These are phyloP conservation scores for Clepsis dumicolana DNA, from an alignment of 2,888 invertebrate genomes.

Conservation along the genomic window DNA sequence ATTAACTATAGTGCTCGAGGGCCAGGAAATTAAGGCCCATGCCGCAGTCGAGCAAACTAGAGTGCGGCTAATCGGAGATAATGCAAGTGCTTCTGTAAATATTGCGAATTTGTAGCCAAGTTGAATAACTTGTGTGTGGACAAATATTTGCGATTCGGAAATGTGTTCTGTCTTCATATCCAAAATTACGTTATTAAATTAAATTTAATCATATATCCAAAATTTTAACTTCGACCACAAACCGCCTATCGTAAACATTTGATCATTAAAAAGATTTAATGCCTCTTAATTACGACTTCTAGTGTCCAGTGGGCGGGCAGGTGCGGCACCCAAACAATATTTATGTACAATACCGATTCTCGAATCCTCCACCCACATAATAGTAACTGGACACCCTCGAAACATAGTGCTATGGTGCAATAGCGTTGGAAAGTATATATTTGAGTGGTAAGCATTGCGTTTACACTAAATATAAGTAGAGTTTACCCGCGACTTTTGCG, in stretches of 20 bases:
- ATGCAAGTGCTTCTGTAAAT: not conserved
- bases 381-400: constrained; percentile 20
- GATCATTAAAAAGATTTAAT: constrained; percentile 8
- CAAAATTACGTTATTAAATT: no score
- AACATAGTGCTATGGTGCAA: not conserved
- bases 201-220: no score
- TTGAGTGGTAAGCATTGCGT: not conserved
- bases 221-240: not conserved
- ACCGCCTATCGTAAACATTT: not conserved
- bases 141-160: no score
- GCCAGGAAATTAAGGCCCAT: constrained; percentile 8
- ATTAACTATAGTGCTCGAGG: constrained; percentile 30
- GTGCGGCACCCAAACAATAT: constrained; percentile 17
- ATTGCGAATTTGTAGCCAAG: not conserved
- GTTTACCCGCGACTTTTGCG: not conserved
- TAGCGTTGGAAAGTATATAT: not conserved
- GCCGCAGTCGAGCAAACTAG: not conserved
- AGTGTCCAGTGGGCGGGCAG: constrained; percentile 7
- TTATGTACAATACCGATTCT: constrained; percentile 11
- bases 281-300: constrained; percentile 7
- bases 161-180: no score
- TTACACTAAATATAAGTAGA: not conserved
- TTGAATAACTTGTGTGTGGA: not conserved
- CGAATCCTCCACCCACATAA: constrained; percentile 6
- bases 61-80: not conserved